phyloP scores from a whole-genome alignment of 92 coral and sea anemone genomes.

The Epizoanthus scotinus region DNA sequence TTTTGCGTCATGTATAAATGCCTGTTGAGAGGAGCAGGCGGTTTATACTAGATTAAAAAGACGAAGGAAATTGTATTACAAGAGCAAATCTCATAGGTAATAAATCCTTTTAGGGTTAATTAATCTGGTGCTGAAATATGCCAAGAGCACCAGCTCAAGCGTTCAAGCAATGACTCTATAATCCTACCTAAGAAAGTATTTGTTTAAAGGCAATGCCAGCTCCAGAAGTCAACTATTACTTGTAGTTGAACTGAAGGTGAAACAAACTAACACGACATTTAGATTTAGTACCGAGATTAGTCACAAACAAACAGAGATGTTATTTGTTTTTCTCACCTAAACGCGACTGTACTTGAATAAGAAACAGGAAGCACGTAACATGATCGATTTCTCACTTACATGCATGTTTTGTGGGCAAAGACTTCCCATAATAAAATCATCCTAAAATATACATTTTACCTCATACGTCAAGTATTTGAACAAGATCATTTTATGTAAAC shows the following conservation, averaged over 20 bases:
- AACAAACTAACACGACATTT: too few relatives aligned
- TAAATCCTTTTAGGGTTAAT: slow-evolving; percentile 4
- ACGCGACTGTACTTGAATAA: not conserved
- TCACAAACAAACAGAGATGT: not conserved
- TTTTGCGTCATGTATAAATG: not conserved
- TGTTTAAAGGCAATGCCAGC: too few relatives aligned
- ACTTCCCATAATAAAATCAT: not conserved
- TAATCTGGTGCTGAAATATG: not conserved
- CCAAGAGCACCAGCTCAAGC: not conserved
- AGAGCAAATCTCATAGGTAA: slow-evolving; percentile 1
- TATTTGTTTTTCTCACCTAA: not conserved
- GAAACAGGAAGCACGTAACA: slow-evolving; percentile 28
- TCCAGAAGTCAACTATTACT: too few relatives aligned
- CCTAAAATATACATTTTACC: slow-evolving; percentile 30
- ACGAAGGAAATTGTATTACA: slow-evolving; percentile 38
- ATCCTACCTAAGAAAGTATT: too few relatives aligned
- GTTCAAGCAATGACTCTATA: too few relatives aligned
- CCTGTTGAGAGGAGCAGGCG: not conserved
- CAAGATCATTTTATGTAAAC: slow-evolving; percentile 5
- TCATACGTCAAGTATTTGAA: slow-evolving; percentile 13
- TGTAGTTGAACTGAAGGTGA: too few relatives aligned
- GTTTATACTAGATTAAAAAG: slow-evolving; percentile 9
- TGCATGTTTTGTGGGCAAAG: not conserved
- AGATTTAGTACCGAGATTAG: not conserved
- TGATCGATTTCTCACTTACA: slow-evolving; percentile 13